These are phyloP conservation scores for Cephus pygmeus DNA, from an alignment of 2,888 invertebrate genomes.

Conservation along the genomic window DNA sequence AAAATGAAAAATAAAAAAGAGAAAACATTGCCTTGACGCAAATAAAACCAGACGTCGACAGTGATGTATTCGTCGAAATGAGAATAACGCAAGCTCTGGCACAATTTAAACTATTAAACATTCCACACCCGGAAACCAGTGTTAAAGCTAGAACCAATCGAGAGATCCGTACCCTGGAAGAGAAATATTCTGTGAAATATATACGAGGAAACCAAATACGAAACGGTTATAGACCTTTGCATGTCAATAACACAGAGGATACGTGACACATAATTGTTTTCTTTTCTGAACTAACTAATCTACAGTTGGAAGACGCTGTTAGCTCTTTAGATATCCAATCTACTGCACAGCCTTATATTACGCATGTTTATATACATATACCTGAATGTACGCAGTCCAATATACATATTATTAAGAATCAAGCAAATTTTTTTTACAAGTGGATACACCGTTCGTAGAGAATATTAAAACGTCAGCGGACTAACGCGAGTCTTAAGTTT, in stretches of 20 bases:
- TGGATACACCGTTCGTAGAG: not conserved
- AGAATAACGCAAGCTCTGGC: not conserved
- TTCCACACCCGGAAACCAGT: not conserved
- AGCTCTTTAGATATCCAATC: not conserved
- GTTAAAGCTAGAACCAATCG: not conserved
- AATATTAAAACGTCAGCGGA: not conserved
- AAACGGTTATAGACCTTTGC: not conserved
- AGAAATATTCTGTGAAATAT: not conserved
- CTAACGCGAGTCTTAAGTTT: not conserved
- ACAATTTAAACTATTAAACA: not conserved
- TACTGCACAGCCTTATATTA: not conserved
- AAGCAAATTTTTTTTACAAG: not conserved
- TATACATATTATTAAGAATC: not conserved
- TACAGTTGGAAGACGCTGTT: not conserved
- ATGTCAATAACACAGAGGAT: not conserved
- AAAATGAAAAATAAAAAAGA: not conserved
- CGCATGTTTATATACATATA: not conserved
- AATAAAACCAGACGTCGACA: not conserved
- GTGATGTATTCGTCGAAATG: not conserved
- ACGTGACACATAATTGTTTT: not conserved
- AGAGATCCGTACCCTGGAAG: not conserved
- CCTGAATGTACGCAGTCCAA: not conserved
- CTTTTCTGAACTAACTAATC: not conserved
- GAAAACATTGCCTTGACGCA: not conserved
- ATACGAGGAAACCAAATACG: not conserved